These are phyloP conservation scores for Haliclona indistincta DNA, from an alignment of 37 sponge, comb jelly and placozoan species.

Conservation along the genomic window DNA sequence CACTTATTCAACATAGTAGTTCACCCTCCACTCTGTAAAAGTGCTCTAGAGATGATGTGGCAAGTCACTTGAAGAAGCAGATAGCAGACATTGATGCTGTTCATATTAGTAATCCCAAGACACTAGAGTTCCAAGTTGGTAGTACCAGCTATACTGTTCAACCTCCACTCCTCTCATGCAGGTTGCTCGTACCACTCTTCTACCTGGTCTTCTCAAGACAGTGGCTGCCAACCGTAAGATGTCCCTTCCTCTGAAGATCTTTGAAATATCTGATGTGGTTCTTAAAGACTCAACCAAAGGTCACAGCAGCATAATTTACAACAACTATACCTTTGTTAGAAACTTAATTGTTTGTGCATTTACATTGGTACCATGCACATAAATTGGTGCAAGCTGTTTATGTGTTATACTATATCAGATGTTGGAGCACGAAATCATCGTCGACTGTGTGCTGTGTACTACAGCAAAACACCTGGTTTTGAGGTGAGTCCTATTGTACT, in stretches of 20 bases:
- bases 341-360: background rate
- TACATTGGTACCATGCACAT: background rate
- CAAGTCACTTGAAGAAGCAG: conserved; percentile 28
- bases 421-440: conserved; percentile 62
- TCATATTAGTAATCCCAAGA: conserved; percentile 85
- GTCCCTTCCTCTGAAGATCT: conserved; percentile 75
- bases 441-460: conserved; percentile 68
- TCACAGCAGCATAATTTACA: background rate
- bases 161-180: background rate
- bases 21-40: background rate
- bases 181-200: conserved; percentile 71
- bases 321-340: background rate
- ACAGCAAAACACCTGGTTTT: conserved; percentile 76
- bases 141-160: background rate
- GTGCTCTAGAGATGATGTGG: conserved; percentile 77
- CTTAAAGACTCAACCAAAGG: conserved; percentile 33
- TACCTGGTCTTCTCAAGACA: conserved; percentile 86
- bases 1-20: background rate
- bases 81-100: conserved; percentile 69
- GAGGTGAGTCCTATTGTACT: conserved; percentile 42
- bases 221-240: conserved; percentile 65
- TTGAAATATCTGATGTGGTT: conserved; percentile 84
- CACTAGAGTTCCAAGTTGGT: conserved; percentile 74
- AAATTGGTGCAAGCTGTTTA: no score
- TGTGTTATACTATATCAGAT: no score